Base-by-base conservation (phyloP, 2,113 vertebrate genomes). In the Hippolais icterina region DNA sequence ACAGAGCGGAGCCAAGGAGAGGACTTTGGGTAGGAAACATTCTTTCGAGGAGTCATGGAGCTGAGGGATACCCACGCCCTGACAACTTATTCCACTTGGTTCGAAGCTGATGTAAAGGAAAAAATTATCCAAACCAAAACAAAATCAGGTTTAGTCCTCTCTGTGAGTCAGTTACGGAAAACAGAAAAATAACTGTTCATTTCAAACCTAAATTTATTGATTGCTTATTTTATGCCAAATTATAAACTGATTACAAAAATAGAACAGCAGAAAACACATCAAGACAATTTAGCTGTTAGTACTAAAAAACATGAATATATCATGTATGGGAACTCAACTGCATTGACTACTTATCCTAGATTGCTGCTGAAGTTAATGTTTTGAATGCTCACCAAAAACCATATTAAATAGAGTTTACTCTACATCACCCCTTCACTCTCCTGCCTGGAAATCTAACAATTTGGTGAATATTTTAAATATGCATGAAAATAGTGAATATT, bases 401-500 rank as follows among this genome's bases (percentile, higher is more conserved):
- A 6, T 71, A 52, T 56, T 78, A 85, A 66, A 68, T 74, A 79
- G 74, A 92, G 57, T 54, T 87, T 69, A 47, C 35, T 65, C 15
- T 35, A 59, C 12, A 11, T 77, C 61, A 44, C 28, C 39, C 33
- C n/a, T 70, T 54, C 49, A 52, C 42, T 91, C 61, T 63, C n/a
- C n/a, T 77, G 68, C 69, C 39, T 1, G 16, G 63, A 91, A 96
- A 93, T 72, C 44, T 86, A 71, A 77, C 70, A 66, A 80, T 63
- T 93, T 91, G 54, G 68, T 49, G 41, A 10, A 50, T 95, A 90
- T 95, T 72, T 79, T 79, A 90, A 74, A 74, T 92, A 78, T 66
- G 42, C 46, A 68, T 93, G 74, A 80, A 97, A 93, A 76, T 91
- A 37, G 82, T 72, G 53, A 85, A 79, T 70, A 75, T 91, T 91